Evolutionary conservation across 2,888 invertebrate genomes (phyloP), one percentile per base, ranked within the genome.

Genomic region (Eilema caniola): DNA sequence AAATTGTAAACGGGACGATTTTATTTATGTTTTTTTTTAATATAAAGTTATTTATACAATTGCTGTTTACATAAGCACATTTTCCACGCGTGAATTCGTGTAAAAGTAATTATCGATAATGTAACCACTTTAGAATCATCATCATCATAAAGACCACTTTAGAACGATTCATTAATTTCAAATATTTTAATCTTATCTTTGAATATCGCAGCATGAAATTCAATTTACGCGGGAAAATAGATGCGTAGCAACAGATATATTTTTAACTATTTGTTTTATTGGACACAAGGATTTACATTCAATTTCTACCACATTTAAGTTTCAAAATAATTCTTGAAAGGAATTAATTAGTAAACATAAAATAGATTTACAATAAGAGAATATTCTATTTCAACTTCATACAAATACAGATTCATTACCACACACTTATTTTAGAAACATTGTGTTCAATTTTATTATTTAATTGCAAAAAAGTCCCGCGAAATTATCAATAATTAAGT

Each of bases 1-100:
- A 88, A 77, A 88, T 86, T 90, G 88, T 90, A 90, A 86, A 90
- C 83, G 83, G 90, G 90, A 90, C 89, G 89, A 87, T 77, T 83
- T 86, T 81, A 81, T 79, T 80, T 73, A 74, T 31, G 66, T 73
- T 72, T 61, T 70, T 77, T 61, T 20, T 61, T 61, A 31, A 67
- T 75, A 70, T 62, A 70, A 63, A 73, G 70, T 76, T 77, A 53
- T 74, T 76, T 77, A 61, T 62, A 56, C 60, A 69, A 71, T 65
- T 25, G 23, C 33, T 25, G 57, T 41, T 62, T 41, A 59, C 37
- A 41, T 23, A 41, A 14, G 33, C 57, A 37, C 65, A 7, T 12
- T 0, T 57, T 66, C 14, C 57, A 24, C 57, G 37, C 66, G n/a
- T 64, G n/a, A 47, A 28, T n/a, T 16, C 24, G 10, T 4, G 1